These are phyloP conservation scores for Polydrusus tereticollis DNA, from an alignment of 2,888 invertebrate genomes.

Conservation along the genomic window DNA sequence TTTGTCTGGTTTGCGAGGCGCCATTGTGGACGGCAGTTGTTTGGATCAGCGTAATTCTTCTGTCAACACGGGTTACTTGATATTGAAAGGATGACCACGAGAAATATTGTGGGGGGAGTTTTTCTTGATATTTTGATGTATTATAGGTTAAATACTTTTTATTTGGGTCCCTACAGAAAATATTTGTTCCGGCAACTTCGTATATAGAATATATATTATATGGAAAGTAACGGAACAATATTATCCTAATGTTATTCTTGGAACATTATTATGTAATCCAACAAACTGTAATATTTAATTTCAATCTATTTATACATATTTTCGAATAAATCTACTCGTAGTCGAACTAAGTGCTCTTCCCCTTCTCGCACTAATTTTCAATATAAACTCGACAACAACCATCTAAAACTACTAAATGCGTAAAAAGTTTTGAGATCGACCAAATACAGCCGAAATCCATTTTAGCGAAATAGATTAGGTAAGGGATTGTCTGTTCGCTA, in stretches of 20 bases:
- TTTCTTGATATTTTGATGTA: slow-evolving; percentile 42
- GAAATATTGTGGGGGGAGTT: slow-evolving; percentile 32
- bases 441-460: slow-evolving; percentile 40
- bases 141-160: slow-evolving; percentile 26
- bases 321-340: neutral
- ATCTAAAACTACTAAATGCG: slow-evolving; percentile 36
- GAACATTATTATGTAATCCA: neutral
- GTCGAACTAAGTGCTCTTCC: neutral
- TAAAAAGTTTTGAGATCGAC: slow-evolving; percentile 39
- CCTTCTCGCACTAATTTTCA: slow-evolving; percentile 26
- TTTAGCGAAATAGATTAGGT: slow-evolving; percentile 37
- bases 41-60: slow-evolving; percentile 57
- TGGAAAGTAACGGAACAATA: no score
- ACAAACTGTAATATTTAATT: neutral
- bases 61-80: slow-evolving; percentile 58
- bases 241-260: no score
- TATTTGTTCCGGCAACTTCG: neutral
- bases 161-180: neutral
- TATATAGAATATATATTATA: no score
- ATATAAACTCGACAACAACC: slow-evolving; percentile 15
- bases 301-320: neutral
- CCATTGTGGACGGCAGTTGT: slow-evolving; percentile 55
- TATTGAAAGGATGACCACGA: slow-evolving; percentile 50
- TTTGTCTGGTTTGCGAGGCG: slow-evolving; percentile 57
- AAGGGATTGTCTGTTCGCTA: slow-evolving; percentile 24